Conservation (phyloP, 2,797 vertebrate species). For the Eulemur rubriventer region DNA sequence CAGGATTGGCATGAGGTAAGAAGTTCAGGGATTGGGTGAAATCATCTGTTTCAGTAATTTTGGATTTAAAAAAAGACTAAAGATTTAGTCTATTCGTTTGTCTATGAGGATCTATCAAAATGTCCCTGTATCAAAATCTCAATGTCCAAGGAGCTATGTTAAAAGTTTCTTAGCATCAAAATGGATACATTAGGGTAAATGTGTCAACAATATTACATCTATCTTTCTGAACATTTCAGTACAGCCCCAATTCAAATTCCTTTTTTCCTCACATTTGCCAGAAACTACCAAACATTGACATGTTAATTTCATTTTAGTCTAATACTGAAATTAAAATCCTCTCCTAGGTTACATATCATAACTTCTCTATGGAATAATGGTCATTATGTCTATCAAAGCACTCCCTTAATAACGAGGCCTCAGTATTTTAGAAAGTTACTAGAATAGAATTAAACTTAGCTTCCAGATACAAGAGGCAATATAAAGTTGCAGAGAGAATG, state of each 20-base stretch:
- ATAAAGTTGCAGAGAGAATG: neutral
- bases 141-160: neutral
- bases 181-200: neutral
- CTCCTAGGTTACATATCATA: neutral
- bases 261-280: neutral
- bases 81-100: neutral
- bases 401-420: neutral
- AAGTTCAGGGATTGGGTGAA: neutral
- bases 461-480: neutral
- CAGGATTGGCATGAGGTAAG: neutral
- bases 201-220: neutral
- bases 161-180: neutral
- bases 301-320: neutral
- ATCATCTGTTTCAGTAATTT: neutral
- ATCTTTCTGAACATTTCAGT: neutral
- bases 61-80: neutral
- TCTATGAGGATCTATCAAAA: neutral
- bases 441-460: neutral
- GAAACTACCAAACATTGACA: neutral
- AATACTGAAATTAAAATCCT: neutral
- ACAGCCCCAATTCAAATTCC: neutral
- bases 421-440: neutral
- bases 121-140: neutral
- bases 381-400: neutral
- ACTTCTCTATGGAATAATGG: neutral